Percentiles rank a stretch among this genome's conserved stretches.
Evolutionary conservation across 2,113 vertebrate species (phyloP).

Genomic region (Orcinus orca): DNA sequence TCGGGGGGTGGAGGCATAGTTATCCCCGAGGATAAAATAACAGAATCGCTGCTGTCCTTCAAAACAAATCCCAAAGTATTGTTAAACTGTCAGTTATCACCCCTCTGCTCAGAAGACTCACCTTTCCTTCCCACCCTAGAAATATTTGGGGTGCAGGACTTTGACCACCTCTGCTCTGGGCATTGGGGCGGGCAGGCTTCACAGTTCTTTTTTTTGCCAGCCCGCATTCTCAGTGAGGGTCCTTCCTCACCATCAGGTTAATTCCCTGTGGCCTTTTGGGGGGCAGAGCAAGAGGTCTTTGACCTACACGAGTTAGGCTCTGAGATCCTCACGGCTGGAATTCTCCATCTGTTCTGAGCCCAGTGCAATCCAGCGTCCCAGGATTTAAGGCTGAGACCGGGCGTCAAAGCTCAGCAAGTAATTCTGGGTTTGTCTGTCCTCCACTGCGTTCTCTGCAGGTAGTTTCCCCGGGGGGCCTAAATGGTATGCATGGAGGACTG

Average conservation of each 20-base stretch:
- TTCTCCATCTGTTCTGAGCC: not conserved
- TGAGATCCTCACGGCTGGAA: not conserved
- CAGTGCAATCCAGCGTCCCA: not conserved
- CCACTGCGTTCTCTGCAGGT: not conserved
- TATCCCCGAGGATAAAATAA: not conserved
- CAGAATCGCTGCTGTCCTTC: not conserved
- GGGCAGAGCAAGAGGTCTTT: not conserved
- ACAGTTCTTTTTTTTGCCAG: not conserved
- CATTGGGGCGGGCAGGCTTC: not conserved
- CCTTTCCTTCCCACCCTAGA: not conserved
- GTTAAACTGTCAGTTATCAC: not conserved
- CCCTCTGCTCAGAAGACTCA: not conserved
- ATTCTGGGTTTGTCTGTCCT: not conserved
- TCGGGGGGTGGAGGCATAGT: not conserved
- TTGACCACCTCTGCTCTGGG: not conserved
- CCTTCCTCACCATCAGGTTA: not conserved
- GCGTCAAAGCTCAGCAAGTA: not conserved
- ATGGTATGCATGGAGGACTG: not conserved
- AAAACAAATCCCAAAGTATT: not conserved
- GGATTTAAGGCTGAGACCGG: slow-evolving; percentile 18
- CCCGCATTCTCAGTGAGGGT: not conserved
- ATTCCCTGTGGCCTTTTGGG: not conserved
- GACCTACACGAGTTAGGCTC: not conserved
- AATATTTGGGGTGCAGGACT: not conserved
- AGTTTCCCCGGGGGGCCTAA: not conserved